Evolutionary conservation across 2,113 vertebrate species (phyloP).

Genomic region (Galeopterus variegatus): DNA sequence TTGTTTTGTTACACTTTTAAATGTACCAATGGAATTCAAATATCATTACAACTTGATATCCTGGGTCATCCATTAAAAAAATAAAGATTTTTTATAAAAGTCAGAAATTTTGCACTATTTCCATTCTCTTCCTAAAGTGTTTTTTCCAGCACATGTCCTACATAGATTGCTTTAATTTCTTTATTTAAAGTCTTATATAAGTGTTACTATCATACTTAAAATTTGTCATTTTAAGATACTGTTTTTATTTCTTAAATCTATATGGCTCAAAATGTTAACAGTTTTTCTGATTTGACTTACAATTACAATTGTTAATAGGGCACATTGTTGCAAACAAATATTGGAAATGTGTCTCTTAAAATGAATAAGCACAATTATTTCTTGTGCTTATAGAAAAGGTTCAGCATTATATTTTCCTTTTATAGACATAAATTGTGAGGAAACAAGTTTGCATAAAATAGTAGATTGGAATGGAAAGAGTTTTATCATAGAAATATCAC

Average conservation of each 20-base stretch:
- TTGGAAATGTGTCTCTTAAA: background rate
- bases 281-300: background rate
- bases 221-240: conserved; percentile 7
- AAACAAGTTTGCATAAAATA: background rate
- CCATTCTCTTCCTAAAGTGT: background rate
- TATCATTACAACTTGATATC: background rate
- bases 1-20: background rate
- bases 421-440: background rate
- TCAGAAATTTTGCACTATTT: background rate
- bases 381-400: background rate
- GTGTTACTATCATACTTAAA: background rate
- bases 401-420: background rate
- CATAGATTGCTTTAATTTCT: background rate
- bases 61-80: background rate
- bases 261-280: background rate
- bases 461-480: background rate
- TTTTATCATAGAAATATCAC: background rate
- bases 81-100: background rate
- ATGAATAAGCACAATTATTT: background rate
- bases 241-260: background rate
- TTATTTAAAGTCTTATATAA: background rate
- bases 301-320: background rate
- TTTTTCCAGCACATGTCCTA: background rate
- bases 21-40: background rate
- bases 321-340: background rate